Evolutionary conservation across 2,888 invertebrate genomes (phyloP).

Genomic region (Himalopsyche kuldschensis): DNA sequence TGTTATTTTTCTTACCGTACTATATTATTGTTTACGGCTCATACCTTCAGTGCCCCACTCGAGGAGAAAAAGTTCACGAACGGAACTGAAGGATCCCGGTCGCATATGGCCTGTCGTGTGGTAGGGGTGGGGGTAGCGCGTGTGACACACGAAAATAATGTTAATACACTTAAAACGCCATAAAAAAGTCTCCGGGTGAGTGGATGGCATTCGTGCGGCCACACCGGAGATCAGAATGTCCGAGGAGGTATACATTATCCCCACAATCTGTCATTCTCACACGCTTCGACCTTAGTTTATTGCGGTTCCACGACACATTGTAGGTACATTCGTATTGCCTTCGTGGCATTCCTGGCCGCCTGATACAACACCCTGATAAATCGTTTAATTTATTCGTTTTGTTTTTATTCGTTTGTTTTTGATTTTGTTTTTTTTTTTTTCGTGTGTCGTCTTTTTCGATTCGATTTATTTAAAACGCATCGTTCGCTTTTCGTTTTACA

Average conservation of each 20-base stretch:
- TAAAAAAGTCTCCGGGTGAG: slow-evolving; percentile 20
- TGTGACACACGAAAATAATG: slow-evolving; percentile 17
- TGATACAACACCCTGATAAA: slow-evolving; percentile 28
- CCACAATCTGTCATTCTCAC: slow-evolving; percentile 29
- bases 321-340: background rate
- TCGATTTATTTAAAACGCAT: background rate
- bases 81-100: background rate
- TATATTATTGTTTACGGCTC: background rate
- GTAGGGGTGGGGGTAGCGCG: slow-evolving; percentile 3
- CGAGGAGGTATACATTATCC: slow-evolving; percentile 7
- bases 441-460: slow-evolving; percentile 1
- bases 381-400: slow-evolving; percentile 32
- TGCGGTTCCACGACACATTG: slow-evolving; percentile 25
- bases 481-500: background rate
- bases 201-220: slow-evolving; percentile 27
- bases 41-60: background rate
- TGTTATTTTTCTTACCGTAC: too few species aligned
- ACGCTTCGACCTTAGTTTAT: slow-evolving; percentile 29
- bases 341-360: slow-evolving; percentile 22
- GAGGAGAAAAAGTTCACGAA: background rate
- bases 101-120: background rate
- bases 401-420: background rate
- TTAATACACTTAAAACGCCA: slow-evolving; percentile 25
- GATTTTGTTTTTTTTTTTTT: slow-evolving; percentile 9
- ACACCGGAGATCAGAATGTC: slow-evolving; percentile 7